Percentiles rank a stretch among this genome's conserved stretches.
These are phyloP conservation scores for Heliothis peltigera DNA, from an alignment of 2,888 invertebrate genomes.

Conservation along the genomic window DNA sequence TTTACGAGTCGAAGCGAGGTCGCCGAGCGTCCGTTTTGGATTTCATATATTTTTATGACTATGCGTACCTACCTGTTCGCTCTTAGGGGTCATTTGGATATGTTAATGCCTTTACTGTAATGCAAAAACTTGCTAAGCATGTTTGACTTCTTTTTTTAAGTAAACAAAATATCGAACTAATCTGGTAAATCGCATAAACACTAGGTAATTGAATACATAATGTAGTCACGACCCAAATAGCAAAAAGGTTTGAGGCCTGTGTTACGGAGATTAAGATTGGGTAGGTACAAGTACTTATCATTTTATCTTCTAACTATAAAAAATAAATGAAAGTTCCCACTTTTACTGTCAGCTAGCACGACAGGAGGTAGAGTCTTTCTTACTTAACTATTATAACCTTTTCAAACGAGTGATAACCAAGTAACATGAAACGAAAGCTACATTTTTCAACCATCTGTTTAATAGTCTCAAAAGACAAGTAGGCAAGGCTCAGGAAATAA, in stretches of 20 bases:
- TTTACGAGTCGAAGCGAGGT: slow-evolving; percentile 84
- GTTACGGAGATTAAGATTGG: slow-evolving; percentile 28
- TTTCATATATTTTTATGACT: slow-evolving; percentile 78
- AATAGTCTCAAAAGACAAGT: neutral
- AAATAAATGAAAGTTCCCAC: slow-evolving; percentile 12
- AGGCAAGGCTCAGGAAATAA: no score
- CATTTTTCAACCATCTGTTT: neutral
- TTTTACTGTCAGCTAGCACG: neutral
- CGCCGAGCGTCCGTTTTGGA: slow-evolving; percentile 81
- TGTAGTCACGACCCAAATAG: slow-evolving; percentile 62
- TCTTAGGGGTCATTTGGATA: slow-evolving; percentile 57
- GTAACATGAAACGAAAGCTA: slow-evolving; percentile 34
- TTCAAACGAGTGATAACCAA: slow-evolving; percentile 40
- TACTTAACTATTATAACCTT: slow-evolving; percentile 24
- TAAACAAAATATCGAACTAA: slow-evolving; percentile 48
- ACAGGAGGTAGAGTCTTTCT: slow-evolving; percentile 30
- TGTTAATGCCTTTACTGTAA: slow-evolving; percentile 59
- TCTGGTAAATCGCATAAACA: slow-evolving; percentile 43
- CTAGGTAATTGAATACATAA: slow-evolving; percentile 51
- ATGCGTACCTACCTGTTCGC: slow-evolving; percentile 63
- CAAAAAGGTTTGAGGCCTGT: slow-evolving; percentile 45
- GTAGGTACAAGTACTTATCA: slow-evolving; percentile 18
- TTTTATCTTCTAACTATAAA: slow-evolving; percentile 20
- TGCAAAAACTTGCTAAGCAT: slow-evolving; percentile 62
- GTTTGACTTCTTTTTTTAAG: slow-evolving; percentile 50